Evolutionary conservation across 2,888 invertebrate genomes (phyloP), one percentile per base, ranked within the genome.

Genomic region (Caenorhabditis zanzibari): DNA sequence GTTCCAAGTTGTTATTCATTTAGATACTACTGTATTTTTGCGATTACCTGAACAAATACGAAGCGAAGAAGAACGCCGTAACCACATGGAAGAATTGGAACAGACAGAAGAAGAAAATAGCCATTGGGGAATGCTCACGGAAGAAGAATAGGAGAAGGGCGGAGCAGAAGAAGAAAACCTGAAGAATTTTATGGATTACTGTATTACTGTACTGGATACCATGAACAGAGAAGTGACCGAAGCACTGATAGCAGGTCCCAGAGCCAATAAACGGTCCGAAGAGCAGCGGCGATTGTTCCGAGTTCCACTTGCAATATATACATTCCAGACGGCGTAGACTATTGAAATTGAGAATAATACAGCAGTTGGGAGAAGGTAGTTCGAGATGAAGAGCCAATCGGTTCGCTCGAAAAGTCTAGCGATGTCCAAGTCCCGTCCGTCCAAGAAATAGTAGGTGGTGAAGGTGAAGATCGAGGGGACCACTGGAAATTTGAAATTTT

Each of bases 401-500:
- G 77, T 75, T 56, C 76, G 49, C 54, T 82, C 80, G 28, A 85
- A 74, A 24, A 71, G 73, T 56, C 82, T 61, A 12, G 63, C 69
- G 19, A 86, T 68, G 47, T 83, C 83, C 44, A 84, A 56, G 41
- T 85, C 84, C 0, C 79, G 64, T 16, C 86, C 85, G n/a, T 85
- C 83, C 4, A 85, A 63, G 19, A 88, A 85, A 61, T 86, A 83
- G 63, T 86, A 89, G 4, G 88, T 88, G 0, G 86, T 75, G 64
- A 90, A 82, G 58, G 90, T 89, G 66, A 89, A 81, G 0, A 81
- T 41, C 1, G 73, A 79, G 0, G 91, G 90, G 12, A 88, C 22
- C 4, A 88, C 91, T 91, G 77, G 49, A 90, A 86, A 22, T 35
- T 16, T 14, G n/a, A 35, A 28, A 28, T 16, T 22, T 19, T 22